Percentiles rank a stretch among this genome's conserved stretches.
These are phyloP conservation scores for Apodemia mormo DNA, from an alignment of 2,888 invertebrate species.

Conservation along the genomic window DNA sequence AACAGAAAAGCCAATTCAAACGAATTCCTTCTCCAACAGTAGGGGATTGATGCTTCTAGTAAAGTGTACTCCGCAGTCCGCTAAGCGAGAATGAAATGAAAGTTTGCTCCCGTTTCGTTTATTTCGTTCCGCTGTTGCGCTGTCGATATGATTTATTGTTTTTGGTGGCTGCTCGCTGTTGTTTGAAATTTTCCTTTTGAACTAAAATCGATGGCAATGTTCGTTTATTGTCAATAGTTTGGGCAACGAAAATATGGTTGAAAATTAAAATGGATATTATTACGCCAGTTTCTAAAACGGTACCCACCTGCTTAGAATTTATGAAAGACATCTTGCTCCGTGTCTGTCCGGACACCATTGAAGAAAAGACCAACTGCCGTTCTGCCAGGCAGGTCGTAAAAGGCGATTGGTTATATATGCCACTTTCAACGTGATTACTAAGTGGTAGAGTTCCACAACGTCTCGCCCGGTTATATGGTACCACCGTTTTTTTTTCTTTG, in stretches of 20 bases:
- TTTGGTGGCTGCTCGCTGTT: constrained; percentile 44
- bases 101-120: constrained; percentile 65
- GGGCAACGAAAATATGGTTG: constrained; percentile 14
- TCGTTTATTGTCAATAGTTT: constrained; percentile 35
- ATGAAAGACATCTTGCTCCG: too few relatives aligned
- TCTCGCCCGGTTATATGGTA: too few relatives aligned
- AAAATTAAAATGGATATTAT: neutral
- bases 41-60: constrained; percentile 47
- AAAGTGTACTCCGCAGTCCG: constrained; percentile 68
- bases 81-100: constrained; percentile 66
- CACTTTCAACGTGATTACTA: too few relatives aligned
- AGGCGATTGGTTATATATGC: too few relatives aligned
- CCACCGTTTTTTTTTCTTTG: too few relatives aligned
- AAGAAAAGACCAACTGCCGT: too few relatives aligned
- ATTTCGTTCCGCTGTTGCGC: constrained; percentile 52
- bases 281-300: too few relatives aligned
- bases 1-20: too few relatives aligned
- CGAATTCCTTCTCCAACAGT: constrained; percentile 49
- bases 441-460: too few relatives aligned
- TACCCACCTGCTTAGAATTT: too few relatives aligned
- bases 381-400: too few relatives aligned
- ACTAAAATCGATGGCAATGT: constrained; percentile 43
- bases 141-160: constrained; percentile 74
- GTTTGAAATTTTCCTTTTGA: constrained; percentile 59
- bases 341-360: too few relatives aligned